A percentile compares a stretch with the other conserved stretches of the same genome.
These are phyloP conservation scores for Drosophila kanapiae DNA, from an alignment of 1,140 invertebrate species.

Conservation along the genomic window DNA sequence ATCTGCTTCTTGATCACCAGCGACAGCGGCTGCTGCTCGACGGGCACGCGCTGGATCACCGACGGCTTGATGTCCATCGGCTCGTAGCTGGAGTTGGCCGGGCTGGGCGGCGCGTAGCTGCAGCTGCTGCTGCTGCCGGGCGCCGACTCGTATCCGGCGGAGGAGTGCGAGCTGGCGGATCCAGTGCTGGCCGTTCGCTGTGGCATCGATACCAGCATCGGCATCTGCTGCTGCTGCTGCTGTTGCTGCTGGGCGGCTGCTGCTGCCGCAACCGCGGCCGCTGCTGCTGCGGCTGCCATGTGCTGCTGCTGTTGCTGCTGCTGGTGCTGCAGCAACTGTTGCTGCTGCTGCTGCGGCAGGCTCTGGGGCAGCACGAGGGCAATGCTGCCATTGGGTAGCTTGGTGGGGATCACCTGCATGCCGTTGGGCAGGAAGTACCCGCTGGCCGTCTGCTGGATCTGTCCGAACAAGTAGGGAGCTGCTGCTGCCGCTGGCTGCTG, in stretches of 20 bases:
- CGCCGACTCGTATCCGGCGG: slow-evolving; percentile 84
- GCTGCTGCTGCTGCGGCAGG: slow-evolving; percentile 84
- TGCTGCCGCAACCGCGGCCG: slow-evolving; percentile 87
- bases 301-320: slow-evolving; percentile 86
- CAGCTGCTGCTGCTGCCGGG: slow-evolving; percentile 66
- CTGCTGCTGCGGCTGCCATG: slow-evolving; percentile 51
- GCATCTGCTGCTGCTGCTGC: slow-evolving; percentile 56
- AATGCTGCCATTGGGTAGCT: slow-evolving; percentile 92
- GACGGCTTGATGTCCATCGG: slow-evolving; percentile 84
- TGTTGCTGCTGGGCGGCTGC: slow-evolving; percentile 86
- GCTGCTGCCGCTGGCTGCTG: slow-evolving; percentile 85
- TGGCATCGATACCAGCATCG: slow-evolving; percentile 90
- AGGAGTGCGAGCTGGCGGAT: slow-evolving; percentile 88
- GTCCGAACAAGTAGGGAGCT: slow-evolving; percentile 70
- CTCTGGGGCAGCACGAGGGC: slow-evolving; percentile 90
- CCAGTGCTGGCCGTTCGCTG: slow-evolving; percentile 89
- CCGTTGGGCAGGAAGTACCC: slow-evolving; percentile 88
- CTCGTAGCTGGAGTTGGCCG: slow-evolving; percentile 83
- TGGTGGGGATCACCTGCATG: slow-evolving; percentile 92
- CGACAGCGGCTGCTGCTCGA: slow-evolving; percentile 89
- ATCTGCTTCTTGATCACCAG: slow-evolving; percentile 87
- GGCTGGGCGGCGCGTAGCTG: slow-evolving; percentile 80
- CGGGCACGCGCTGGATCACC: slow-evolving; percentile 85
- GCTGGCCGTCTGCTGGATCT: slow-evolving; percentile 88
- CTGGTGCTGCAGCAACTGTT: slow-evolving; percentile 87